phyloP scores from a whole-genome alignment of 2,797 vertebrate species.

The Ctenopoma kingsleyae region DNA sequence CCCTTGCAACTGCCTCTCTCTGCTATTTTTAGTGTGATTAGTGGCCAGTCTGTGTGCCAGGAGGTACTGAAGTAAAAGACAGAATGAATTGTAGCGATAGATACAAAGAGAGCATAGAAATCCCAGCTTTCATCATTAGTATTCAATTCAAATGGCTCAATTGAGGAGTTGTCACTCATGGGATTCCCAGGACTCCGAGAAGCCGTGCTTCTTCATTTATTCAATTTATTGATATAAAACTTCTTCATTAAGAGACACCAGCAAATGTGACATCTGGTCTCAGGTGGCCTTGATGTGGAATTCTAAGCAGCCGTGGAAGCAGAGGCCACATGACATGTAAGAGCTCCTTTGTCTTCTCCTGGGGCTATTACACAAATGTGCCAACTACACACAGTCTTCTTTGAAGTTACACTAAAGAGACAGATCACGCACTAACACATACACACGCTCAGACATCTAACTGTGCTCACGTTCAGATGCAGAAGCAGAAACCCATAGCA shows the following conservation, averaged over 20 bases:
- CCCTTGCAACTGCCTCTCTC: slow-evolving; percentile 56
- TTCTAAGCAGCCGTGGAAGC: slow-evolving; percentile 64
- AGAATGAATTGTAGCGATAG: slow-evolving; percentile 36
- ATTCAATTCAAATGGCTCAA: slow-evolving; percentile 78
- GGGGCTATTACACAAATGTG: slow-evolving; percentile 59
- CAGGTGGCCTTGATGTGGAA: slow-evolving; percentile 73
- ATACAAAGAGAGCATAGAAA: slow-evolving; percentile 43
- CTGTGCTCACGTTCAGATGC: slow-evolving; percentile 21
- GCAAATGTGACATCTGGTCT: slow-evolving; percentile 77
- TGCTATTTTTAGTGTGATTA: slow-evolving; percentile 72
- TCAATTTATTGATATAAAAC: slow-evolving; percentile 84
- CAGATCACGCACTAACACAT: slow-evolving; percentile 24
- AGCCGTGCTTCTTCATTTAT: slow-evolving; percentile 77
- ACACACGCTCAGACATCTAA: slow-evolving; percentile 34
- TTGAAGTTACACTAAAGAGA: slow-evolving; percentile 58
- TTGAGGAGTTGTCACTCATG: slow-evolving; percentile 76
- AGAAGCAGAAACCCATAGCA: slow-evolving; percentile 45
- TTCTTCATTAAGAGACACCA: slow-evolving; percentile 78
- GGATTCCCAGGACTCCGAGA: slow-evolving; percentile 70
- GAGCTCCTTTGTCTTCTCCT: slow-evolving; percentile 55
- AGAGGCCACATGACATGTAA: slow-evolving; percentile 54
- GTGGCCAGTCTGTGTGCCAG: slow-evolving; percentile 56
- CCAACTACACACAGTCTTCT: slow-evolving; percentile 49
- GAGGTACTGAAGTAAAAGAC: slow-evolving; percentile 37
- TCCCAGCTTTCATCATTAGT: slow-evolving; percentile 76